Evolutionary conservation across 1,140 invertebrate species (phyloP).

Genomic region (Drosophila subpulchrella): DNA sequence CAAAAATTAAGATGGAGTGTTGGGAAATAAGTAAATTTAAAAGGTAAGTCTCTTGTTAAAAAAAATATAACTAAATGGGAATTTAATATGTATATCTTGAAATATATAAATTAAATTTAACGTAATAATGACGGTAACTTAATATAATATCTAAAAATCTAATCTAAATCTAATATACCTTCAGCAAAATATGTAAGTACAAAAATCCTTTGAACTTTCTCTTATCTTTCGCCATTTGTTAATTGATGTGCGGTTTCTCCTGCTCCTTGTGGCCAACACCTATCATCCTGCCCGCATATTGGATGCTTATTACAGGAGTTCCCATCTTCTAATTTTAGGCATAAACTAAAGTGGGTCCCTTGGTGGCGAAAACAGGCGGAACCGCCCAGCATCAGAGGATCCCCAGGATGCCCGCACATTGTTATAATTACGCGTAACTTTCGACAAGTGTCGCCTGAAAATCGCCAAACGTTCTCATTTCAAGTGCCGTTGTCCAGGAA

Average conservation of each 20-base stretch:
- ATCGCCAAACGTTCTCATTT: conserved; percentile 63
- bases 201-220: conserved; percentile 26
- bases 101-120: not conserved
- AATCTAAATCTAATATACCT: not conserved
- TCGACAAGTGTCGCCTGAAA: conserved; percentile 77
- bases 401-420: conserved; percentile 40
- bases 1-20: not conserved
- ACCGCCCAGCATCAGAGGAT: conserved; percentile 8
- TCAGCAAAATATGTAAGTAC: conserved; percentile 13
- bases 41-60: too few relatives aligned
- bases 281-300: conserved; percentile 41
- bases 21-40: not conserved
- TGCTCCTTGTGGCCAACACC: conserved; percentile 36
- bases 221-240: conserved; percentile 43
- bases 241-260: conserved; percentile 47
- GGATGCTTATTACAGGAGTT: not conserved
- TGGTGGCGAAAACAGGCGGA: conserved; percentile 26
- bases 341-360: conserved; percentile 41
- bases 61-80: not conserved
- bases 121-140: too few relatives aligned
- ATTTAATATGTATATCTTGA: not conserved
- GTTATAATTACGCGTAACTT: conserved; percentile 81
- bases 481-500: conserved; percentile 47
- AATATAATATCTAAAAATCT: not conserved
- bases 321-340: conserved; percentile 9